phyloP scores from a whole-genome alignment of 2,113 vertebrate genomes.

The Pseudopipra pipra region DNA sequence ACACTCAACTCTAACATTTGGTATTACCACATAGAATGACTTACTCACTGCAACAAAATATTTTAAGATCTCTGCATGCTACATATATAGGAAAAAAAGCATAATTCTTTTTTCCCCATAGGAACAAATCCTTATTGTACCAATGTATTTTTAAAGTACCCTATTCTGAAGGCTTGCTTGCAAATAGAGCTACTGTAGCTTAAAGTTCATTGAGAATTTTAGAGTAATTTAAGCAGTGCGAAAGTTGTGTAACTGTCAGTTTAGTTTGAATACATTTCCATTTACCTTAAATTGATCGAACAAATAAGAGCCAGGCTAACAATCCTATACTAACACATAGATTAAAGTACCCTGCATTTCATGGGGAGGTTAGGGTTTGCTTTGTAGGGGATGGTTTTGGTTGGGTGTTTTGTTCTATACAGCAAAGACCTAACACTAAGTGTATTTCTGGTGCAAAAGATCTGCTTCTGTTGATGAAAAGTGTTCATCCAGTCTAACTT shows the following conservation, averaged over 20 bases:
- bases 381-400: not conserved
- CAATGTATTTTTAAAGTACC: not conserved
- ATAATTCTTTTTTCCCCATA: fast-evolving
- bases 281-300: not conserved
- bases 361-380: not conserved
- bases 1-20: not conserved
- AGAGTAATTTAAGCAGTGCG: not conserved
- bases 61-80: not conserved
- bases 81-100: not conserved
- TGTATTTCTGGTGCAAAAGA: not conserved
- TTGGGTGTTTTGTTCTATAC: not conserved
- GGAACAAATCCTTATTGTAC: not conserved
- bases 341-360: not conserved
- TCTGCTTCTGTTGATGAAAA: not conserved
- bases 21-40: not conserved
- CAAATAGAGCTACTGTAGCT: not conserved
- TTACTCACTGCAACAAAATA: not conserved
- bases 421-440: not conserved
- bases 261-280: not conserved
- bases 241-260: not conserved
- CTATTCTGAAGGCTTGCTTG: not conserved
- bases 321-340: not conserved
- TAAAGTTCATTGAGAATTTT: not conserved
- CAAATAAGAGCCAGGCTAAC: not conserved
- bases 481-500: not conserved